A percentile compares a stretch with the other conserved stretches of the same genome.
Evolutionary conservation across 1,140 invertebrate species (phyloP).

Genomic region (Patella vulgata): DNA sequence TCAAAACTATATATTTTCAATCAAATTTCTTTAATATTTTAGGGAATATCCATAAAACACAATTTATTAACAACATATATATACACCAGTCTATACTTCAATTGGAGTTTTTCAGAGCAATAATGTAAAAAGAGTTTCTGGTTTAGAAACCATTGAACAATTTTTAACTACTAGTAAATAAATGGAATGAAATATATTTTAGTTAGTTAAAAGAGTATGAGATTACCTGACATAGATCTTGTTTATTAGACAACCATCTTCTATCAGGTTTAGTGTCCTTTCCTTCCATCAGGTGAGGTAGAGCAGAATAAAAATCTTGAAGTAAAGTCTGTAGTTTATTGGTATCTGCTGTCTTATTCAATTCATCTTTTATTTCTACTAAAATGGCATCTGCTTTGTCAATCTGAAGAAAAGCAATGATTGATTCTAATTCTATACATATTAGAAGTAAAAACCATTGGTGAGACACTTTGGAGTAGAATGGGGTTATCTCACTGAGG

Average conservation of each 20-base stretch:
- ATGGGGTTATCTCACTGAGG: too few species aligned
- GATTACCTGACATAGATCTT: slow-evolving; percentile 64
- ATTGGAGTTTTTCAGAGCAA: too few species aligned
- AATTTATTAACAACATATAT: too few species aligned
- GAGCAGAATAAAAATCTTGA: slow-evolving; percentile 50
- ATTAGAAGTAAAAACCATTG: background rate
- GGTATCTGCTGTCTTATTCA: slow-evolving; percentile 24
- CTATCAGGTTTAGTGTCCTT: slow-evolving; percentile 5
- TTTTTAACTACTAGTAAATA: too few species aligned
- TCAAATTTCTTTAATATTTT: background rate
- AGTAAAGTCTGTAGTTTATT: slow-evolving; percentile 23
- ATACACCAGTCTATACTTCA: too few species aligned
- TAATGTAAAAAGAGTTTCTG: too few species aligned
- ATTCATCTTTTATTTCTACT: slow-evolving; percentile 48
- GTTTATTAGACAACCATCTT: slow-evolving; percentile 50
- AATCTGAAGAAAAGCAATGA: slow-evolving; percentile 42
- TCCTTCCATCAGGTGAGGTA: slow-evolving; percentile 39
- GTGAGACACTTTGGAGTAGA: background rate
- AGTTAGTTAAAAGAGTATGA: too few species aligned
- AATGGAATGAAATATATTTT: too few species aligned
- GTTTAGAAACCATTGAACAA: too few species aligned
- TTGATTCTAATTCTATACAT: background rate
- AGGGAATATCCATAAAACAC: background rate
- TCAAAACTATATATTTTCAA: background rate
- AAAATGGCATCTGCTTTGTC: slow-evolving; percentile 64